These are phyloP conservation scores for Mus minutoides DNA, from an alignment of 2,797 vertebrate species.

Conservation along the genomic window DNA sequence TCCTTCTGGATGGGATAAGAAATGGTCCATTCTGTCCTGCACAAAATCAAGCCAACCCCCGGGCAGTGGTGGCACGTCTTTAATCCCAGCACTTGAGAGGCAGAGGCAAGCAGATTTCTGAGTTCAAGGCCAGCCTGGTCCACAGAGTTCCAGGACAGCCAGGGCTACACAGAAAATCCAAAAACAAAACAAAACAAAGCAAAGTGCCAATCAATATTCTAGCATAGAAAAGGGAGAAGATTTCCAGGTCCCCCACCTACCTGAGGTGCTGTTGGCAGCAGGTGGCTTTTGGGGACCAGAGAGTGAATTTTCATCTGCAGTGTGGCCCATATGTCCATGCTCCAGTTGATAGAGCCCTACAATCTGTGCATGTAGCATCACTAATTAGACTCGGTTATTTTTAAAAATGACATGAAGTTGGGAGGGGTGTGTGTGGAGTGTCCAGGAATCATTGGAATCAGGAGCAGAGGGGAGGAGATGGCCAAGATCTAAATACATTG, in stretches of 20 bases:
- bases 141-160: too few relatives aligned
- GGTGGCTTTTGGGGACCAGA: background rate
- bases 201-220: background rate
- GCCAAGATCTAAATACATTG: background rate
- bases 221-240: background rate
- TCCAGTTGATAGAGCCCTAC: background rate
- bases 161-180: too few relatives aligned
- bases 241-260: background rate
- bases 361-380: background rate
- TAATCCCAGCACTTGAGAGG: too few relatives aligned
- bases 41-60: background rate
- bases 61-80: too few relatives aligned
- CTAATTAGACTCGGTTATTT: background rate
- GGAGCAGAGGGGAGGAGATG: background rate
- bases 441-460: background rate
- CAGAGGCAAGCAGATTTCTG: too few relatives aligned
- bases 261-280: background rate
- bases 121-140: too few relatives aligned
- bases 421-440: background rate
- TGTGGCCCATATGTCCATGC: background rate
- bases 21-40: background rate
- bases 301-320: background rate
- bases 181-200: too few relatives aligned
- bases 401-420: background rate
- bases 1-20: background rate